Evolutionary conservation across 2,888 invertebrate species (phyloP).

Genomic region (Schizotus pectinicornis): DNA sequence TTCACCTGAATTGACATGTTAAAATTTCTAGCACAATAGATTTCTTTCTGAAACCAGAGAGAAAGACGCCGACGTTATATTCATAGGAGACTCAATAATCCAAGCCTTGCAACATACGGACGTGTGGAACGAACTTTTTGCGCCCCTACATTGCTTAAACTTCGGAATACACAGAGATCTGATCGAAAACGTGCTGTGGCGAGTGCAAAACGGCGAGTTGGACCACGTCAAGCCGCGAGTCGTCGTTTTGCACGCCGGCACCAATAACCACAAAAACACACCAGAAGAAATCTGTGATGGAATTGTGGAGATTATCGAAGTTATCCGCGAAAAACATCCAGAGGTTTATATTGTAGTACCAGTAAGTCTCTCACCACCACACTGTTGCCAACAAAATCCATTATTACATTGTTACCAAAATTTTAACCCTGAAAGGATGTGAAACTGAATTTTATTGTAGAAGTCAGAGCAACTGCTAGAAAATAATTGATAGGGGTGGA

Average conservation of each 20-base stretch:
- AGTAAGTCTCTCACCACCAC: slow-evolving; percentile 64
- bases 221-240: slow-evolving; percentile 90
- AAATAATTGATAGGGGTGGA: no score
- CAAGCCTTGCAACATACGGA: slow-evolving; percentile 83
- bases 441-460: background rate
- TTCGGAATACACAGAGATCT: slow-evolving; percentile 89
- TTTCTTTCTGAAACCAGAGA: slow-evolving; percentile 85
- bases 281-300: slow-evolving; percentile 85
- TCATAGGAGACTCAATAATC: slow-evolving; percentile 88
- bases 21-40: slow-evolving; percentile 75
- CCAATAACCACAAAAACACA: slow-evolving; percentile 82
- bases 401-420: no score
- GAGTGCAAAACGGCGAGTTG: slow-evolving; percentile 87
- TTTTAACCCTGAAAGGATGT: no score
- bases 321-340: slow-evolving; percentile 78
- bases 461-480: no score
- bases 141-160: slow-evolving; percentile 89
- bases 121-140: slow-evolving; percentile 90
- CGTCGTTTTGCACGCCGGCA: slow-evolving; percentile 85
- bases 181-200: slow-evolving; percentile 89
- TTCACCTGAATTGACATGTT: slow-evolving; percentile 30
- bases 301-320: slow-evolving; percentile 76
- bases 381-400: no score
- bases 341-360: slow-evolving; percentile 83
- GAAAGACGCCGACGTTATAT: slow-evolving; percentile 90